phyloP scores from a whole-genome alignment of 1,140 invertebrate genomes.

The Dermatophagoides farinae region DNA sequence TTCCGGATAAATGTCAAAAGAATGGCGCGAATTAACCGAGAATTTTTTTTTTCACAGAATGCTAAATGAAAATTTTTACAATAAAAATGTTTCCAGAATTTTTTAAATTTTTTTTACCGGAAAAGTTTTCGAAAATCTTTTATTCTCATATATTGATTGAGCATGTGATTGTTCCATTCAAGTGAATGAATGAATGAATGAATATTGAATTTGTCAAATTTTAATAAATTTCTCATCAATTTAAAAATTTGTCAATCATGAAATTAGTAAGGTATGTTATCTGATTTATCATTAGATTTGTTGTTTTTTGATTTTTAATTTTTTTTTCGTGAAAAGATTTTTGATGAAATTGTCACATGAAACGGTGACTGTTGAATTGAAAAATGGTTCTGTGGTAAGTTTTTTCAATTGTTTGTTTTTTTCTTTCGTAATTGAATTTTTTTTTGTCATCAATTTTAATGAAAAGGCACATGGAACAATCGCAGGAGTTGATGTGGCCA shows the following conservation, averaged over 20 bases:
- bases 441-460: background rate
- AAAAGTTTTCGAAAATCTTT: background rate
- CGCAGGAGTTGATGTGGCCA: constrained; percentile 87
- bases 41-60: too few species aligned
- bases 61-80: background rate
- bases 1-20: too few species aligned
- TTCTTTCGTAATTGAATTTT: background rate
- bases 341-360: constrained; percentile 99
- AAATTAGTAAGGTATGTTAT: constrained; percentile 5
- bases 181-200: background rate
- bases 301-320: background rate
- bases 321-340: constrained; percentile 41
- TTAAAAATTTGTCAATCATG: constrained; percentile 1
- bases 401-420: background rate
- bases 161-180: background rate
- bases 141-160: background rate
- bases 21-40: too few species aligned
- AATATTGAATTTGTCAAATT: background rate
- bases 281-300: background rate
- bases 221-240: background rate
- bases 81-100: background rate
- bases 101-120: background rate
- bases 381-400: constrained; percentile 62
- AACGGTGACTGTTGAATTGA: constrained; percentile 95
- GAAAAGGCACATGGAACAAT: constrained; percentile 17